Percentiles rank a stretch among this genome's conserved stretches.
Evolutionary conservation across 2,888 invertebrate genomes (phyloP).

Genomic region (Oxyscelio sp.): DNA sequence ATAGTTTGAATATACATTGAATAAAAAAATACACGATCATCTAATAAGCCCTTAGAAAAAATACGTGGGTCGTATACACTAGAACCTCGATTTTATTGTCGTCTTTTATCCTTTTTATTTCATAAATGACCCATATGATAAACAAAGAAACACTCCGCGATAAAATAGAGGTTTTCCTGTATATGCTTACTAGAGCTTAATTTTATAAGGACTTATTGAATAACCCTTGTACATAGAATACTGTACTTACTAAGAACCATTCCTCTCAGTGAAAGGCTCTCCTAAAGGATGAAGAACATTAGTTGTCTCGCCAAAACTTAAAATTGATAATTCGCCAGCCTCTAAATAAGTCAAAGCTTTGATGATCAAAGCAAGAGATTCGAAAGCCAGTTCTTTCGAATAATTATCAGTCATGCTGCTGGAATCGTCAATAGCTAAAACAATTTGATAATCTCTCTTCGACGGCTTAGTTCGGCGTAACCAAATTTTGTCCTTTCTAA

Average conservation of each 20-base stretch:
- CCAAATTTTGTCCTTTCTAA: conserved; percentile 99
- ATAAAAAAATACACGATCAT: no score
- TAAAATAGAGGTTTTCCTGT: no score
- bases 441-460: conserved; percentile 98
- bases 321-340: conserved; percentile 96
- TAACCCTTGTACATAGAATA: no score
- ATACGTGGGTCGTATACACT: no score
- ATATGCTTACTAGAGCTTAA: no score
- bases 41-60: no score
- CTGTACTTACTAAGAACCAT: conserved; percentile 92
- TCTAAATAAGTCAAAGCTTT: conserved; percentile 97
- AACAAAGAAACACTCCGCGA: no score
- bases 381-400: conserved; percentile 97
- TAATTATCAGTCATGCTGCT: conserved; percentile 96
- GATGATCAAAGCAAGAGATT: conserved; percentile 96
- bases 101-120: no score
- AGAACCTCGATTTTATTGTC: no score
- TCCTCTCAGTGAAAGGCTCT: conserved; percentile 95
- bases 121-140: no score
- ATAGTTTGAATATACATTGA: no score
- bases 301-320: conserved; percentile 96
- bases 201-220: no score
- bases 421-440: conserved; percentile 99
- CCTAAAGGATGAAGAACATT: conserved; percentile 96
- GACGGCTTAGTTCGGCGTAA: conserved; percentile 97